phyloP scores from a whole-genome alignment of 2,797 vertebrate genomes.

The Rhinoraja longicauda region DNA sequence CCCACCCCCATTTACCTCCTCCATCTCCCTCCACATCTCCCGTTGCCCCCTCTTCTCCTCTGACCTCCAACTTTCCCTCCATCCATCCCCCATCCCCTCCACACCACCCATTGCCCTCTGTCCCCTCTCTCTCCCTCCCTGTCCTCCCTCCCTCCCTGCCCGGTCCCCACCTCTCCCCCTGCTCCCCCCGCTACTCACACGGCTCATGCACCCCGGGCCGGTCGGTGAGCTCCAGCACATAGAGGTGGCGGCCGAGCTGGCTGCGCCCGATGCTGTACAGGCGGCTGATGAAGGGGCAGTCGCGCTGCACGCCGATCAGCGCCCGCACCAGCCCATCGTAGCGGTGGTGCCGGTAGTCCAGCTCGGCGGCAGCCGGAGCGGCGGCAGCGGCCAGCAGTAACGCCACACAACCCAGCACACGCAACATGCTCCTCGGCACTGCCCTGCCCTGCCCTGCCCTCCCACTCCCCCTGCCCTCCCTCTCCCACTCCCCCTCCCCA shows the following conservation, averaged over 20 bases:
- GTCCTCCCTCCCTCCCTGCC: neutral
- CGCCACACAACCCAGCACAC: neutral
- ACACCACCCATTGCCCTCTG: neutral
- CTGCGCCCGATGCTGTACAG: constrained; percentile 35
- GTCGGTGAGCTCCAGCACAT: constrained; percentile 31
- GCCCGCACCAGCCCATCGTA: neutral
- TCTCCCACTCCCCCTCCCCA: neutral
- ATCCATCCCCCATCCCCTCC: neutral
- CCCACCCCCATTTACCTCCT: neutral
- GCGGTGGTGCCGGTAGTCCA: neutral
- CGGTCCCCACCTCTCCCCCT: neutral
- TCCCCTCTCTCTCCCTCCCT: neutral
- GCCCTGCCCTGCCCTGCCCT: neutral
- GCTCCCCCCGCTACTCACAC: neutral
- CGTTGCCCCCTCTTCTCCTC: neutral
- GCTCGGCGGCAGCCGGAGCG: too few species aligned
- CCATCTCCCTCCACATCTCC: too few species aligned
- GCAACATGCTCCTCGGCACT: neutral
- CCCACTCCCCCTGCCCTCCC: neutral
- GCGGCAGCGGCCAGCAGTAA: neutral
- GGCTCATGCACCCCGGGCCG: constrained; percentile 28
- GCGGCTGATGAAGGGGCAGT: constrained; percentile 26
- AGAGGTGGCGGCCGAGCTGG: neutral
- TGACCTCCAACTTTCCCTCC: neutral
- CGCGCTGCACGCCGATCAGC: neutral